Conservation (phyloP, 2,113 vertebrate species). For the Rhinolophus sinicus region DNA sequence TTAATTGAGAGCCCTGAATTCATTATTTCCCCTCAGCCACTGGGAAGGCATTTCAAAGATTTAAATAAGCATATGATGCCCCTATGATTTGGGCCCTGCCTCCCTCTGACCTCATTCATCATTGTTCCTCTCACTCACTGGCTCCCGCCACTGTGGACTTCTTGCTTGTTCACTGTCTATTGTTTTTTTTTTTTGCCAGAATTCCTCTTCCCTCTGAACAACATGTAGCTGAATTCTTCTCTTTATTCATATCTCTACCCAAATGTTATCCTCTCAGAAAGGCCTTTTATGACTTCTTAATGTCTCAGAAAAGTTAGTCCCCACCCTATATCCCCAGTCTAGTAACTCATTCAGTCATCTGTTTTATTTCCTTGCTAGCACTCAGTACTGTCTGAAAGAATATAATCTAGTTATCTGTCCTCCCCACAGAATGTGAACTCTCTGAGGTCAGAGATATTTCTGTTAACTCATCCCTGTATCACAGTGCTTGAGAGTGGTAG, state of each 20-base stretch:
- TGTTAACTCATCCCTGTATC: not conserved
- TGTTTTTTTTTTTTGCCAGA: not conserved
- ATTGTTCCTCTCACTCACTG: not conserved
- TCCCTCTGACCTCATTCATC: not conserved
- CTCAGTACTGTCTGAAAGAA: not conserved
- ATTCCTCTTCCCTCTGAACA: not conserved
- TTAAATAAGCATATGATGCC: not conserved
- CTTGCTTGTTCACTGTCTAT: not conserved
- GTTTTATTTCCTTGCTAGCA: not conserved
- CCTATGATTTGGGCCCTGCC: not conserved
- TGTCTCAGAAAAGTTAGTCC: not conserved
- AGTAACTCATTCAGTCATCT: not conserved
- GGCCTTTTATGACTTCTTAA: not conserved
- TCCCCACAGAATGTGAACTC: not conserved
- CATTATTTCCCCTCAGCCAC: not conserved
- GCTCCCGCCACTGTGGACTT: not conserved
- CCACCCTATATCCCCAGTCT: not conserved
- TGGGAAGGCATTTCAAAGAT: not conserved
- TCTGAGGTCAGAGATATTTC: not conserved
- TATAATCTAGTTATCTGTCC: not conserved
- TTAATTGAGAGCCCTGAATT: not conserved
- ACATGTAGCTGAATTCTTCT: not conserved
- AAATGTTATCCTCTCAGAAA: not conserved
- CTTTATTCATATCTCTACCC: not conserved
- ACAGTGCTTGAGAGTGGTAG: not conserved